A percentile compares a stretch with the other conserved stretches of the same genome.
Evolutionary conservation across 2,797 vertebrate genomes (phyloP).

Genomic region (Pseudopleuronectes americanus): DNA sequence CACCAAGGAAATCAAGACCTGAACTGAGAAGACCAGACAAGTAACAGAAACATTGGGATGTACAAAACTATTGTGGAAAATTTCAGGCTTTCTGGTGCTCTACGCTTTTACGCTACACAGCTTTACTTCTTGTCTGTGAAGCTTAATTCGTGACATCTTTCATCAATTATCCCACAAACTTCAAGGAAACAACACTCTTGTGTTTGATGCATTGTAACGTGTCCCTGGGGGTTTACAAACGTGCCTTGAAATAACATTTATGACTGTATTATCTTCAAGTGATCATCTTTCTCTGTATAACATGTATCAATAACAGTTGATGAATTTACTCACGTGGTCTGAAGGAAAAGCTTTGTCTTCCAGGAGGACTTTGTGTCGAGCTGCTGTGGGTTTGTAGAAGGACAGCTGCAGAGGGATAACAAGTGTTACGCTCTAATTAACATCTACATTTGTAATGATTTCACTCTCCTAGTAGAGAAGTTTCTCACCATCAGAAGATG

Average conservation of each 20-base stretch:
- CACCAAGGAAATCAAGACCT: not conserved
- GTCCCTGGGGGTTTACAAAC: no score
- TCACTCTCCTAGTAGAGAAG: not conserved
- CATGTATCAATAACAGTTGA: no score
- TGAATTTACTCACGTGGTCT: slow-evolving; percentile 89
- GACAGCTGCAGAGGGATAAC: slow-evolving; percentile 85
- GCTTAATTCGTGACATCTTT: no score
- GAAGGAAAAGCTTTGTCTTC: slow-evolving; percentile 95
- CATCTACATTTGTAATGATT: not conserved
- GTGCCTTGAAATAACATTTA: no score
- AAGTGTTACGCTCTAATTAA: not conserved
- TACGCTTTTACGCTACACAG: no score
- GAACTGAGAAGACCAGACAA: not conserved
- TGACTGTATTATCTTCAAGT: no score
- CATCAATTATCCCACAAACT: no score
- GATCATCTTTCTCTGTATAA: not conserved
- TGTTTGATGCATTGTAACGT: no score
- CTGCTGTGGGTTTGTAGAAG: slow-evolving; percentile 93
- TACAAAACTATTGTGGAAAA: not conserved
- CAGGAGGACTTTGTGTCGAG: slow-evolving; percentile 91
- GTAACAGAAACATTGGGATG: no score
- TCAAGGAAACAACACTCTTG: no score
- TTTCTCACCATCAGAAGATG: slow-evolving; percentile 90
- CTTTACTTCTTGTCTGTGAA: no score
- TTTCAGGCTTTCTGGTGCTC: no score